Percentiles rank a stretch among this genome's conserved stretches.
phyloP scores from a whole-genome alignment of 2,888 invertebrate species.

The Andricus curvator region DNA sequence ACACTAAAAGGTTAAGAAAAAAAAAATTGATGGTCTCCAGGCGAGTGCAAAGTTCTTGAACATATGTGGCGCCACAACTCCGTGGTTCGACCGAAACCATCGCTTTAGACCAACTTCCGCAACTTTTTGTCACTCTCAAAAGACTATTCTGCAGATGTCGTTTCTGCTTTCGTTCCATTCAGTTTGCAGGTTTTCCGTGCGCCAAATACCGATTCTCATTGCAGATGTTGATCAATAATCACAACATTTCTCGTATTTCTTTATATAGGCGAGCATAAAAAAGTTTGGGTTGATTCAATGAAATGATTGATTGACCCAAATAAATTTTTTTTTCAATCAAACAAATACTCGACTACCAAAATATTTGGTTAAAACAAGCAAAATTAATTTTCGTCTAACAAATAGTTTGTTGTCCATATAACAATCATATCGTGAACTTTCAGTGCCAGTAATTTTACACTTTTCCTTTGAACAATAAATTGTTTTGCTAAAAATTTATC shows the following conservation, averaged over 20 bases:
- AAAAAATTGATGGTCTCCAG: constrained; percentile 36
- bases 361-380: too few species aligned
- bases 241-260: neutral
- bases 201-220: neutral
- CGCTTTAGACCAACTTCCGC: constrained; percentile 56
- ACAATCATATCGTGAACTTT: too few species aligned
- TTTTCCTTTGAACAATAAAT: too few species aligned
- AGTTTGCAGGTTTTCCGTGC: constrained; percentile 5
- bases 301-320: too few species aligned
- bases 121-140: constrained; percentile 54
- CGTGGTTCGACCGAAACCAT: constrained; percentile 57
- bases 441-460: too few species aligned
- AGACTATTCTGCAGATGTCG: constrained; percentile 48
- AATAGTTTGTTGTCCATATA: too few species aligned
- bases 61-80: constrained; percentile 55
- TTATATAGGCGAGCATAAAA: neutral
- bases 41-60: constrained; percentile 60
- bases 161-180: constrained; percentile 49
- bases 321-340: too few species aligned
- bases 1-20: neutral
- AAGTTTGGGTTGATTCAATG: too few species aligned
- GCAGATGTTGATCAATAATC: neutral
- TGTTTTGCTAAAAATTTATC: too few species aligned
- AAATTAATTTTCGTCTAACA: too few species aligned
- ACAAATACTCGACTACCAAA: too few species aligned